Evolutionary conservation across 2,797 vertebrate species (phyloP), one percentile per base, ranked within the genome.

Genomic region (Apogon talboti): DNA sequence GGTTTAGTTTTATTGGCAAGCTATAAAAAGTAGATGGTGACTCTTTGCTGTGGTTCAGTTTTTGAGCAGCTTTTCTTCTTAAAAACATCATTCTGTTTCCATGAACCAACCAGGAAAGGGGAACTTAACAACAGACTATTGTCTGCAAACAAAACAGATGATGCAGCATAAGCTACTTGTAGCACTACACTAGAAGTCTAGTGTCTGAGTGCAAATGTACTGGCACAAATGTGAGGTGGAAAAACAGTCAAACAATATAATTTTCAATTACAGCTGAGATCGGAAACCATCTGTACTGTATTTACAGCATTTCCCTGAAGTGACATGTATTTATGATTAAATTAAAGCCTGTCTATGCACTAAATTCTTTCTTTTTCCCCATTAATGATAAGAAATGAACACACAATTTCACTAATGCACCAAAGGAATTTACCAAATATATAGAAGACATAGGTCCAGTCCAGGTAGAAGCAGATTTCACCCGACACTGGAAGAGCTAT

Each of bases 401-500:
- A 28, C 24, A 28, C 4, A 28, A 28, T 28, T 5, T 28, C 24
- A 28, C 24, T 35, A 9, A 9, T 9, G 33, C 16, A 41, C 6
- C 37, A 11, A 30, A 4, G 15, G 42, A 37, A 1, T 90, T 93
- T 94, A 99, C 98, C 98, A 85, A 98, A 99, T 77, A 99, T 71
- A 74, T 99, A 99, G 92, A 99, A 99, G 71, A 99, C 94, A 0
- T 97, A 99, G 61, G 94, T 93, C 98, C 98, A 99, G 79, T 95
- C 92, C 91, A 98, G 85, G 78, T 99, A 98, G 91, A 95, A 98
- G 85, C 96, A 98, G 87, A 99, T 97, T 87, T 97, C 87, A 45
- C 96, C 98, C 70, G 96, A 97, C 1, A 98, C 76, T 19, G 97
- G 97, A 49, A 99, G 94, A 56, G 96, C 91, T 2, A 99, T 88